Percentiles rank a stretch among this genome's conserved stretches.
These are phyloP conservation scores for Percopsis transmontana DNA, from an alignment of 2,113 vertebrate species.

Conservation along the genomic window DNA sequence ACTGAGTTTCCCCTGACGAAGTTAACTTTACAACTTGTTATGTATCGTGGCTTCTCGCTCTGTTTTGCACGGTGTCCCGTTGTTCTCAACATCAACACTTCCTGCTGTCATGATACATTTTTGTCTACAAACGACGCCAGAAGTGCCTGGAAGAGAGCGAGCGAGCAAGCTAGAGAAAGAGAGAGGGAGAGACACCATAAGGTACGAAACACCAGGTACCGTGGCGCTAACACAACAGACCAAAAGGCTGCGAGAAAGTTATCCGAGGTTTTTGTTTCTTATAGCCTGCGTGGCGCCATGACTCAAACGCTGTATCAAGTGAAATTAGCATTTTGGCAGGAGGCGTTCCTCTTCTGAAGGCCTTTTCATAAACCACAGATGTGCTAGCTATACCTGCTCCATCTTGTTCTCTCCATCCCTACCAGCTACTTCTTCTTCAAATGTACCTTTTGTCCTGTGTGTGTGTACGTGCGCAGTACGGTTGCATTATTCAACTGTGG, in stretches of 20 bases:
- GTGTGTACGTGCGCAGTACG: constrained; percentile 13
- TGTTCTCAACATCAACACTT: not conserved
- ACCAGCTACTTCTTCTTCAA: constrained; percentile 30
- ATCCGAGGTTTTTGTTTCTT: constrained; percentile 19
- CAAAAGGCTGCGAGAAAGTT: constrained; percentile 30
- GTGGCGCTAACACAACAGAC: not conserved
- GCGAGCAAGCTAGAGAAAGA: not conserved
- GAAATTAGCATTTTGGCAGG: constrained; percentile 41
- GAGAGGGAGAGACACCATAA: not conserved
- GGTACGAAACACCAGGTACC: constrained; percentile 4
- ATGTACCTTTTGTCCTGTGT: constrained; percentile 12
- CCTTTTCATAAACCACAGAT: constrained; percentile 52
- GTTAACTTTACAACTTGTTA: constrained; percentile 23
- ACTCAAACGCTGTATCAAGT: constrained; percentile 25
- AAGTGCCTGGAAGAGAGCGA: not conserved
- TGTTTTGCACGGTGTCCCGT: constrained; percentile 7
- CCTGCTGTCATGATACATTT: constrained; percentile 16
- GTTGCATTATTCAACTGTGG: constrained; percentile 56
- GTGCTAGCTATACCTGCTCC: constrained; percentile 29
- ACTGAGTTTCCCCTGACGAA: constrained; percentile 11
- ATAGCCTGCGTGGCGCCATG: constrained; percentile 1
- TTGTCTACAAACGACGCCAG: constrained; percentile 32
- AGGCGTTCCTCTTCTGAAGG: constrained; percentile 43
- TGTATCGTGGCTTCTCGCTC: constrained; percentile 1
- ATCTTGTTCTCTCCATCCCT: constrained; percentile 7